Percentiles rank a stretch among this genome's conserved stretches.
Conservation (phyloP, 2,113 vertebrate genomes). For the Rhizomys pruinosus region DNA sequence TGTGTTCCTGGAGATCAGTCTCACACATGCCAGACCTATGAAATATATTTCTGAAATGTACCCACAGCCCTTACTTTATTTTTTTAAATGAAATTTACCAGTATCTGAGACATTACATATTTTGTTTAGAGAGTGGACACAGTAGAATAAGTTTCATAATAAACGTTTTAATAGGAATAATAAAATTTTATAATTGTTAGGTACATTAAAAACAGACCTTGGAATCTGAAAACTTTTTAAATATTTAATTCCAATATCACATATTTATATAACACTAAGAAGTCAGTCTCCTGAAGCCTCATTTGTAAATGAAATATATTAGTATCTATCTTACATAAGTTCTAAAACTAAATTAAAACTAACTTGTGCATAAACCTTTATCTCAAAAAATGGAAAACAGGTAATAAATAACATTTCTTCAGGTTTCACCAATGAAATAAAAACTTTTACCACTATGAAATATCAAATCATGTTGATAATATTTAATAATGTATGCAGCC, state of each 20-base stretch:
- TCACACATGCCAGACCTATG: neutral
- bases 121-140: neutral
- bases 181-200: neutral
- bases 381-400: neutral
- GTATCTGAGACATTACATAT: neutral
- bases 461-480: too few relatives aligned
- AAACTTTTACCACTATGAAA: too few relatives aligned
- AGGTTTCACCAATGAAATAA: too few relatives aligned
- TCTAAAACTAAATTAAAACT: slow-evolving; percentile 30
- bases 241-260: neutral
- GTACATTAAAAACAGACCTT: neutral
- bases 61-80: neutral
- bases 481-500: too few relatives aligned
- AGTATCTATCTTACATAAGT: neutral
- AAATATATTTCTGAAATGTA: neutral
- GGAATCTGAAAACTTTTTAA: slow-evolving; percentile 25
- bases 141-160: neutral
- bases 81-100: neutral
- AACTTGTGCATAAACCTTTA: neutral
- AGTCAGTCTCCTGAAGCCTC: neutral
- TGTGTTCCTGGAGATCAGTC: too few relatives aligned
- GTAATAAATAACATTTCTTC: too few relatives aligned
- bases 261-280: neutral
- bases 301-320: slow-evolving; percentile 3
- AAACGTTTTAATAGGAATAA: slow-evolving; percentile 2